Percentiles rank a stretch among this genome's conserved stretches.
Evolutionary conservation across 2,113 vertebrate species (phyloP).

Genomic region (zebrafish (Danio rerio)): GRCz12tu NC_133195.1:58758501-58759000

Average conservation of each 20-base stretch:
- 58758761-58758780: conserved; percentile 97
- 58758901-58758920: conserved; percentile 95
- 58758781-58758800: conserved; percentile 70
- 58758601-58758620: not conserved
- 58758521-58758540: conserved; percentile 62
- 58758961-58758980: conserved; percentile 93
- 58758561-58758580: too few relatives aligned
- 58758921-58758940: conserved; percentile 93
- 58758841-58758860: too few relatives aligned
- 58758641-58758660: too few relatives aligned
- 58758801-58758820: conserved; percentile 43
- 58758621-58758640: too few relatives aligned
- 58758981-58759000: conserved; percentile 88
- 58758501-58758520: conserved; percentile 64
- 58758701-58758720: conserved; percentile 94
- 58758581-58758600: not conserved
- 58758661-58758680: not conserved
- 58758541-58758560: conserved; percentile 78
- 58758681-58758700: conserved; percentile 76
- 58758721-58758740: conserved; percentile 97
- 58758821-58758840: not conserved
- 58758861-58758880: too few relatives aligned
- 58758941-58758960: conserved; percentile 94
- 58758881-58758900: conserved; percentile 66
- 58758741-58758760: conserved; percentile 90